A percentile compares a stretch with the other conserved stretches of the same genome.
Evolutionary conservation across 1,140 invertebrate genomes (phyloP).

Genomic region (Philaenus spumarius): DNA sequence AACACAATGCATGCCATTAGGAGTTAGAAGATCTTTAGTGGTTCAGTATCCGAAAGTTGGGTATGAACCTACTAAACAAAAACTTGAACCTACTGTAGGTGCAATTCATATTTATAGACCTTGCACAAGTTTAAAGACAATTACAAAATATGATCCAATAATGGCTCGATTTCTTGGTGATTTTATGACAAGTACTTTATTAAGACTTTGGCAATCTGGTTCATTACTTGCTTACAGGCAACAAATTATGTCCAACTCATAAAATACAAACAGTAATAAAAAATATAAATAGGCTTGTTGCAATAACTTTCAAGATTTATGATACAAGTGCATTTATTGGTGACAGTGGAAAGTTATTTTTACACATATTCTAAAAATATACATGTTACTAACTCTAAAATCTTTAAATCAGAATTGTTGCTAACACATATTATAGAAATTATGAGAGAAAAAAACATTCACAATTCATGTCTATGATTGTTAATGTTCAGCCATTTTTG

Average conservation of each 20-base stretch:
- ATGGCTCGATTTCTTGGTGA: constrained; percentile 16
- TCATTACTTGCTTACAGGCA: constrained; percentile 24
- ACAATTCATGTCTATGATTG: no score
- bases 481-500: no score
- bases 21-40: constrained; percentile 23
- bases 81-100: constrained; percentile 8
- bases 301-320: no score
- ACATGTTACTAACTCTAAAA: no score
- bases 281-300: no score
- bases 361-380: no score
- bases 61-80: constrained; percentile 11
- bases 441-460: no score
- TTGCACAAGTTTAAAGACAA: constrained; percentile 29
- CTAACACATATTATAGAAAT: no score
- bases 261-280: no score
- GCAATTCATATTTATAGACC: constrained; percentile 37
- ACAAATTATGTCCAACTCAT: constrained; percentile 4
- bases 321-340: no score
- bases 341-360: no score
- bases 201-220: constrained; percentile 34
- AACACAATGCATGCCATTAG: constrained; percentile 28
- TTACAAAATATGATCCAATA: constrained; percentile 21
- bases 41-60: constrained; percentile 11
- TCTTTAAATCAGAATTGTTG: no score
- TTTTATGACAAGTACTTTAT: constrained; percentile 25